Conservation (phyloP, 2,888 invertebrate species). For the Phragmatobia fuliginosa region DNA sequence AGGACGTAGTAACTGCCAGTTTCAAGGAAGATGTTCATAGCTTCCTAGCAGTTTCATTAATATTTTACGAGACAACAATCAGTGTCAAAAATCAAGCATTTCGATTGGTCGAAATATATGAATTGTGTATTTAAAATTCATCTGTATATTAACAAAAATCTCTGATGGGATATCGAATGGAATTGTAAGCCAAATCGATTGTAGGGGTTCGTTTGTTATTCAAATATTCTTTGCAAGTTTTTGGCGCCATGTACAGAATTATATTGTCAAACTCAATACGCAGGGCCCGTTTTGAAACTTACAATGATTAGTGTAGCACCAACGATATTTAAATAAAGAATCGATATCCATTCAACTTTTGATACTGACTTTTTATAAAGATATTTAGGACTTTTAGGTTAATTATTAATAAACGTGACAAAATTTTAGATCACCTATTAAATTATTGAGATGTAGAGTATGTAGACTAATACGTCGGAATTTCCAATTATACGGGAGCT, state of each 20-base stretch:
- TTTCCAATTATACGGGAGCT: too few species aligned
- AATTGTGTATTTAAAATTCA: slow-evolving; percentile 72
- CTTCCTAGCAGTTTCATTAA: slow-evolving; percentile 31
- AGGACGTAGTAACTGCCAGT: neutral
- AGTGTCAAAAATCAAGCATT: slow-evolving; percentile 29
- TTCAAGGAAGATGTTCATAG: neutral
- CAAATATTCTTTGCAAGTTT: slow-evolving; percentile 60
- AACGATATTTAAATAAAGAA: slow-evolving; percentile 40
- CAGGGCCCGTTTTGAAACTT: slow-evolving; percentile 41
- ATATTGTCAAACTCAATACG: slow-evolving; percentile 42
- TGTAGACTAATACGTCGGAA: too few species aligned
- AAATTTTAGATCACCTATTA: neutral
- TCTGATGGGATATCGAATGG: slow-evolving; percentile 56
- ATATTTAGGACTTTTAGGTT: neutral
- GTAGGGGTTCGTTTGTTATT: slow-evolving; percentile 60
- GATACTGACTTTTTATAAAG: neutral
- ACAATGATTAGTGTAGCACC: slow-evolving; percentile 45
- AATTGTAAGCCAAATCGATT: slow-evolving; percentile 58
- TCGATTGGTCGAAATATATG: slow-evolving; percentile 52
- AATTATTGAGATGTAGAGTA: neutral
- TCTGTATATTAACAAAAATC: slow-evolving; percentile 76
- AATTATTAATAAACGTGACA: neutral
- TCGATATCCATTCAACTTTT: slow-evolving; percentile 28
- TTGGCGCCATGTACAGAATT: slow-evolving; percentile 54
- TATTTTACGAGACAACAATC: slow-evolving; percentile 32